Evolutionary conservation across 2,113 vertebrate species (phyloP).

Genomic region (Leptobrachium ailaonicum): DNA sequence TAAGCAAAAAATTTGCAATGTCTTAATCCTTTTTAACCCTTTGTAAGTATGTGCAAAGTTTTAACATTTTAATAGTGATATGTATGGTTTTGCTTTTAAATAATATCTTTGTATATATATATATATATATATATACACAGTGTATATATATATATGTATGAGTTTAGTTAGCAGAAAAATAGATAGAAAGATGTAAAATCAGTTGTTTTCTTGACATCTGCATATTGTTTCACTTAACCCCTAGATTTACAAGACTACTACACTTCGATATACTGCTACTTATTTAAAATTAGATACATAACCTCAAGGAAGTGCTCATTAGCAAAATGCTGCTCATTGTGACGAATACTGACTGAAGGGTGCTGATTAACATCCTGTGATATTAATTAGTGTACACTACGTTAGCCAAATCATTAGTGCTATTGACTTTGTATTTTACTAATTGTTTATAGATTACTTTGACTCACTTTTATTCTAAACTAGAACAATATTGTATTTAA

Average conservation of each 20-base stretch:
- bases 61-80: too few species aligned
- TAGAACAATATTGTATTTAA: not conserved
- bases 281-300: not conserved
- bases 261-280: not conserved
- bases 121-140: too few species aligned
- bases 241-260: too few species aligned
- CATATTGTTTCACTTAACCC: not conserved
- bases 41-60: too few species aligned
- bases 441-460: accelerated
- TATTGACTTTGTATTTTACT: not conserved
- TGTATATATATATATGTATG: too few species aligned
- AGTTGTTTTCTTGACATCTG: not conserved
- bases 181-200: not conserved
- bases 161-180: too few species aligned
- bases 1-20: too few species aligned
- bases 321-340: not conserved
- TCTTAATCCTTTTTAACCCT: too few species aligned
- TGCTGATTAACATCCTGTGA: not conserved
- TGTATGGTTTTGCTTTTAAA: too few species aligned
- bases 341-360: not conserved
- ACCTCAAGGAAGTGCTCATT: not conserved
- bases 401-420: not conserved
- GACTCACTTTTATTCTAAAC: not conserved
- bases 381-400: not conserved
- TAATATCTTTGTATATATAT: too few species aligned